Percentiles rank a stretch among this genome's conserved stretches.
Conservation (phyloP, 2,888 invertebrate species). For the Rosalia funebris region DNA sequence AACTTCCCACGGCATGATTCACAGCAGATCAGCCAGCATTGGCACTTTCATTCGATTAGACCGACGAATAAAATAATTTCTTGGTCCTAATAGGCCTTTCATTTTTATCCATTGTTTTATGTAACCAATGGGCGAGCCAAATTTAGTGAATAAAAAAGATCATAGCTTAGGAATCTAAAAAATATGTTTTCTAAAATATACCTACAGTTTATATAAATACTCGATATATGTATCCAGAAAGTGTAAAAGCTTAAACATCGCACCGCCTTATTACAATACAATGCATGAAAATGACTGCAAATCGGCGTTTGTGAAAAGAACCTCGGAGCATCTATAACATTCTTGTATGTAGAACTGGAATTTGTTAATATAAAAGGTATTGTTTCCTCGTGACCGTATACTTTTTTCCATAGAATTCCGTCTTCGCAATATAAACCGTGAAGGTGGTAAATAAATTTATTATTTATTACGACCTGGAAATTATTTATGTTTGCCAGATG, state of each 20-base stretch:
- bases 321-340: constrained; percentile 14
- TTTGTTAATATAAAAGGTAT: constrained; percentile 10
- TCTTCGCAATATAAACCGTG: neutral
- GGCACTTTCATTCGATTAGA: neutral
- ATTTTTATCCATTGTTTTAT: constrained; percentile 3
- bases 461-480: neutral
- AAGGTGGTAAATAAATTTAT: neutral
- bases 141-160: too few species aligned
- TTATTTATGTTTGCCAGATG: too few species aligned
- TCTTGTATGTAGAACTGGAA: constrained; percentile 16
- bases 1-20: constrained; percentile 7
- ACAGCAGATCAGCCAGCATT: neutral
- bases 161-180: too few species aligned
- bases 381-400: constrained; percentile 11
- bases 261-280: constrained; percentile 33
- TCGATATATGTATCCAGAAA: constrained; percentile 6
- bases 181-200: constrained; percentile 11
- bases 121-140: too few species aligned
- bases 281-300: constrained; percentile 32
- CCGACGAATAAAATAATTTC: constrained; percentile 6
- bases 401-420: constrained; percentile 5
- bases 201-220: constrained; percentile 4
- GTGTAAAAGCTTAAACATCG: constrained; percentile 12
- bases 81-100: constrained; percentile 2
- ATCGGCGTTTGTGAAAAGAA: constrained; percentile 14